Evolutionary conservation across 2,888 invertebrate genomes (phyloP).

Genomic region (Apodemia duryi): DNA sequence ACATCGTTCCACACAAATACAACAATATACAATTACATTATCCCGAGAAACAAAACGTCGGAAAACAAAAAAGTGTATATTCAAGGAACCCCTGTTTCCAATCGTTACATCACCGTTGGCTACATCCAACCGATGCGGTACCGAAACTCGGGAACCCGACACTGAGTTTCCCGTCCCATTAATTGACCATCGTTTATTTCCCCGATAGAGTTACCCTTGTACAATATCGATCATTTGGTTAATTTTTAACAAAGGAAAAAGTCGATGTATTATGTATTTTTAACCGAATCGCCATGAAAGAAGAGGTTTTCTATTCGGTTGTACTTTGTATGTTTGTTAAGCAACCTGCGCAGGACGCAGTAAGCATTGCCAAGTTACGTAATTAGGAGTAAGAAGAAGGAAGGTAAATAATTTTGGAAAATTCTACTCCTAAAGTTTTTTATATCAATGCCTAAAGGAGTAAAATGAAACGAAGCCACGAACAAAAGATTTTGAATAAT

Average conservation of each 20-base stretch:
- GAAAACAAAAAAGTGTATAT: slow-evolving; percentile 25
- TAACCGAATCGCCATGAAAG: too few species aligned
- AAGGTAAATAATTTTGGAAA: too few species aligned
- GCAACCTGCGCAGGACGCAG: too few species aligned
- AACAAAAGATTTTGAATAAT: neutral
- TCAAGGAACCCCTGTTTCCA: slow-evolving; percentile 34
- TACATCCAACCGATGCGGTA: slow-evolving; percentile 32
- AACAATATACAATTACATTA: slow-evolving; percentile 1
- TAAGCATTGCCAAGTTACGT: too few species aligned
- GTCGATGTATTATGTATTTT: too few species aligned
- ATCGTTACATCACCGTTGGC: slow-evolving; percentile 30
- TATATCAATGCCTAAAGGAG: too few species aligned
- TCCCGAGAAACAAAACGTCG: slow-evolving; percentile 3
- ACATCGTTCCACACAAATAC: neutral
- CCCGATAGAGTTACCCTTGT: slow-evolving; percentile 54
- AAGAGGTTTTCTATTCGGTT: too few species aligned
- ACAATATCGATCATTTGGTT: slow-evolving; percentile 40
- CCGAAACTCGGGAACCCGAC: slow-evolving; percentile 56
- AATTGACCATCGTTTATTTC: slow-evolving; percentile 47
- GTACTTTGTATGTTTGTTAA: too few species aligned
- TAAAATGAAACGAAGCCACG: neutral
- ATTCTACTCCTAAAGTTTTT: too few species aligned
- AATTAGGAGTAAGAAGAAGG: too few species aligned
- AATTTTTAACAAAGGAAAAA: neutral
- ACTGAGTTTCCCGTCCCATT: slow-evolving; percentile 55